These are phyloP conservation scores for Silurus asotus DNA, from an alignment of 2,113 vertebrate species.

Conservation along the genomic window DNA sequence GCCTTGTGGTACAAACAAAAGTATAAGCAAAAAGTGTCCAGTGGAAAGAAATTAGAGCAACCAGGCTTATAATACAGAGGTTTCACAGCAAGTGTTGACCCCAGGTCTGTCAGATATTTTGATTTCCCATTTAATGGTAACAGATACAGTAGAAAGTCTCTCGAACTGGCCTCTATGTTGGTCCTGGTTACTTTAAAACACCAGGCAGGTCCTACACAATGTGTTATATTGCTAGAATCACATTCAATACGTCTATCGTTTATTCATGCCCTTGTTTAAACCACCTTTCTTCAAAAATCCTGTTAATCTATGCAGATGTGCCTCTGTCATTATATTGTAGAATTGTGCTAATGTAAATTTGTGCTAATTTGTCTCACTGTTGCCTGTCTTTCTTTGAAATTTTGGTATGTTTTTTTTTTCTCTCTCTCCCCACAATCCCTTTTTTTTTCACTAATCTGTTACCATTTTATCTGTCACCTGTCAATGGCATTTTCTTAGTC, in stretches of 20 bases:
- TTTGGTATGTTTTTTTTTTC: slow-evolving; percentile 8
- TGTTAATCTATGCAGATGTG: slow-evolving; percentile 75
- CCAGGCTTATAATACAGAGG: background rate
- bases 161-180: background rate
- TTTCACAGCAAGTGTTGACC: background rate
- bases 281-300: slow-evolving; percentile 59
- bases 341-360: slow-evolving; percentile 38
- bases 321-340: slow-evolving; percentile 42
- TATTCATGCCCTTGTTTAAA: slow-evolving; percentile 15
- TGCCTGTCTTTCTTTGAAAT: slow-evolving; percentile 61
- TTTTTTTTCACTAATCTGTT: slow-evolving; percentile 20
- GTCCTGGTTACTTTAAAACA: background rate
- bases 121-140: background rate
- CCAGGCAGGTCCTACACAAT: background rate
- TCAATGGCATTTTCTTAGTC: slow-evolving; percentile 37
- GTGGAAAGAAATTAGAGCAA: background rate
- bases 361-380: slow-evolving; percentile 35
- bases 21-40: background rate
- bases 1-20: background rate
- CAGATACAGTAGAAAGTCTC: background rate
- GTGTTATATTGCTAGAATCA: background rate
- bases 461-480: slow-evolving; percentile 14
- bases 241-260: background rate
- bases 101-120: background rate
- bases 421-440: background rate